A percentile compares a stretch with the other conserved stretches of the same genome.
These are phyloP conservation scores for Plutella xylostella DNA, from an alignment of 2,888 invertebrate species.

Conservation along the genomic window DNA sequence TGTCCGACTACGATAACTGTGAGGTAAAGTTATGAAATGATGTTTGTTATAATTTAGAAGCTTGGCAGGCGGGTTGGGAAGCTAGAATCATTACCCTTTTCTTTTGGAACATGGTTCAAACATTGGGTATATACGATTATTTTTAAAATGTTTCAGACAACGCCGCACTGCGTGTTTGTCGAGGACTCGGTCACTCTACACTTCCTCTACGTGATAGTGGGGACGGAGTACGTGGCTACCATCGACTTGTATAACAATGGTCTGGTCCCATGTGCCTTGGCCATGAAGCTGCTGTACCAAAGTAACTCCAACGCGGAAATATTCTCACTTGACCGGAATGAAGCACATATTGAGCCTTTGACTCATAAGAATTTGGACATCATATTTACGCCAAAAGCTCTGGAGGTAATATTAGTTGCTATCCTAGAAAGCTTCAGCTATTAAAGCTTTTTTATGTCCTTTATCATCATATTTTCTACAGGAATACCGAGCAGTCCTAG, in stretches of 20 bases:
- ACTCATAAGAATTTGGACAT: slow-evolving; percentile 49
- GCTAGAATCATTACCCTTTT: not conserved
- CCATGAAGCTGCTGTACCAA: slow-evolving; percentile 49
- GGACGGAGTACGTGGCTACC: slow-evolving; percentile 35
- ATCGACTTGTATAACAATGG: slow-evolving; percentile 59
- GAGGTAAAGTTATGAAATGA: slow-evolving; percentile 32
- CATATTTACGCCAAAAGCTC: slow-evolving; percentile 47
- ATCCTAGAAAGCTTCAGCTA: too few relatives aligned
- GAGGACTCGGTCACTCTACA: slow-evolving; percentile 55
- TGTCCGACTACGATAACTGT: slow-evolving; percentile 59
- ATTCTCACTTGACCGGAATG: slow-evolving; percentile 52
- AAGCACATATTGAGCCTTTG: slow-evolving; percentile 53
- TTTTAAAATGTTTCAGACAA: slow-evolving; percentile 43
- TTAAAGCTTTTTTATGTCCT: too few relatives aligned
- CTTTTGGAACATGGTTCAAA: not conserved
- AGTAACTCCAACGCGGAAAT: slow-evolving; percentile 37
- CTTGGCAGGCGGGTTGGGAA: too few relatives aligned
- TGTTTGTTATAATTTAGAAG: not conserved
- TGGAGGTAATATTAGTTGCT: too few relatives aligned
- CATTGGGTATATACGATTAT: not conserved
- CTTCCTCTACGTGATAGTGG: slow-evolving; percentile 51
- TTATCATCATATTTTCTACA: too few relatives aligned
- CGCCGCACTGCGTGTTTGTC: slow-evolving; percentile 54
- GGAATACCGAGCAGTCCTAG: slow-evolving; percentile 57
- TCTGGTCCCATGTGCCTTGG: slow-evolving; percentile 47